Conservation (phyloP, 2,797 vertebrate species). For the Chromis chromis region DNA sequence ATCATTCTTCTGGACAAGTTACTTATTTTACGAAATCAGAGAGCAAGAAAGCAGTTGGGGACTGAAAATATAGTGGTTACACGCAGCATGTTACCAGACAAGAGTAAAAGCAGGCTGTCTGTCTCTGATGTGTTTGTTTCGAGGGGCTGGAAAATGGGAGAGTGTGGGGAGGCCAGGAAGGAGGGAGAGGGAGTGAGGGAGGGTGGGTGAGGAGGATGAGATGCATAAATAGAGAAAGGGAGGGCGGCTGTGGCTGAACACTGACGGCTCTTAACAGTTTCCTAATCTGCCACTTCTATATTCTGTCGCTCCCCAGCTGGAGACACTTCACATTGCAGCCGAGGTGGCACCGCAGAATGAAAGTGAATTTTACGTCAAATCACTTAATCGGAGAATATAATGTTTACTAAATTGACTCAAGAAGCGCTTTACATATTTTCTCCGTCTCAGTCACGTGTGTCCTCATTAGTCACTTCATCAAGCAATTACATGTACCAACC, state of each 20-base stretch:
- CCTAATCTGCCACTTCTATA: conserved; percentile 67
- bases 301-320: conserved; percentile 60
- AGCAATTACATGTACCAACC: conserved; percentile 24
- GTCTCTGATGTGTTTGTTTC: conserved; percentile 61
- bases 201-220: conserved; percentile 49
- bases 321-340: conserved; percentile 41
- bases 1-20: neutral
- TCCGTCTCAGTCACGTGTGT: neutral
- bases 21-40: conserved; percentile 22
- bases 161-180: neutral
- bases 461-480: conserved; percentile 33
- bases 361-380: conserved; percentile 24
- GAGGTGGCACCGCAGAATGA: conserved; percentile 13
- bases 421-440: conserved; percentile 5
- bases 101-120: conserved; percentile 44
- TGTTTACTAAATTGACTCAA: conserved; percentile 13
- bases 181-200: conserved; percentile 3
- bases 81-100: conserved; percentile 32
- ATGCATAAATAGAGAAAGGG: conserved; percentile 65
- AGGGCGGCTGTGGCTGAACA: conserved; percentile 52
- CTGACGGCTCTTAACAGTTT: conserved; percentile 62
- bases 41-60: conserved; percentile 1
- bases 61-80: conserved; percentile 24
- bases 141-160: conserved; percentile 43
- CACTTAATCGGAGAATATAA: conserved; percentile 17